Base-by-base conservation (phyloP, 2,888 invertebrate genomes). In the Epinotia nisella region DNA sequence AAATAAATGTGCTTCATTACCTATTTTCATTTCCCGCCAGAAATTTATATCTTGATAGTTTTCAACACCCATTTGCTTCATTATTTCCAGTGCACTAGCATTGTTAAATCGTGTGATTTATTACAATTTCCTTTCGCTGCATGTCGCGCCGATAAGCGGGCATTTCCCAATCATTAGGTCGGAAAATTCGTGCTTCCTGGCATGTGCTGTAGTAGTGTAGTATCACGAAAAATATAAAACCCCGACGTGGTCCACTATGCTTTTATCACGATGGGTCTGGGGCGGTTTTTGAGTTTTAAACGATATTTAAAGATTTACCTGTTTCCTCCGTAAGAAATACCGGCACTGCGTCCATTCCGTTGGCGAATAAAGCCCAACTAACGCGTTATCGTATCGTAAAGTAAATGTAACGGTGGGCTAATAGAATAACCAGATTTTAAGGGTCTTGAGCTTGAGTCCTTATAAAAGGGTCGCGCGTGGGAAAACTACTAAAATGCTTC, bases 81-180 rank as follows among this genome's bases (percentile, higher is more conserved):
- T 35, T 55, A 55, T 65, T 65, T 39, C 53, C 53, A 65, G 35
- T 65, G 65, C 39, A 65, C 19, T 39, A 39, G 66, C 21, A 21
- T 41, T 66, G 65, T 65, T 65, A 65, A 66, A 66, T 66, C 56
- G 39, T 66, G 56, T 66, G 66, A 66, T 66, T 66, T 66, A 66
- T 66, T 56, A 66, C 66, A 66, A 66, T 66, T 66, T 66, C 66
- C 66, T 41, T 66, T 56, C 24, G 41, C 66, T 66, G 66, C 56
- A 66, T 66, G 66, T 56, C 66, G 56, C 55, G 66, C 39, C 24
- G 66, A 66, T 66, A 66, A 66, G 66, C 66, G 55, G 56, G 53
- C 55, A 56, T 66, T 66, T 66, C 39, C 66, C 66, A 56, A 56
- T 66, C 66, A 66, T 66, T 66, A 66, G 55, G 66, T 39, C 41